These are phyloP conservation scores for Cephus nigrinus DNA, from an alignment of 2,888 invertebrate species.

Conservation along the genomic window DNA sequence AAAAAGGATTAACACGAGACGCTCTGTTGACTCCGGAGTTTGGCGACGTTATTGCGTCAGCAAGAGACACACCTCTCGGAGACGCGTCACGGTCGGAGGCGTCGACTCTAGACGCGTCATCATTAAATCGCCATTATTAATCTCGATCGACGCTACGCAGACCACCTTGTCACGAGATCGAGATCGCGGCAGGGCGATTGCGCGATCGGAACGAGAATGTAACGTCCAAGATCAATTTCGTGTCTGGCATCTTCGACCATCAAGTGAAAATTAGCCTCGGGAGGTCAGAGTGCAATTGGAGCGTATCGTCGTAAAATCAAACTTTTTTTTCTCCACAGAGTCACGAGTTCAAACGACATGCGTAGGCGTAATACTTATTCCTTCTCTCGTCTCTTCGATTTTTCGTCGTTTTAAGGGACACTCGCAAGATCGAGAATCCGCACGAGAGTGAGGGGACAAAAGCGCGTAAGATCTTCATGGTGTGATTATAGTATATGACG, in stretches of 20 bases:
- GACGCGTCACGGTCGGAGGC: slow-evolving; percentile 1
- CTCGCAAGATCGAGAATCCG: not conserved
- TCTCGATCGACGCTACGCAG: not conserved
- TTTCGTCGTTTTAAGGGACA: not conserved
- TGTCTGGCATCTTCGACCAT: not conserved
- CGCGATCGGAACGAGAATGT: not conserved
- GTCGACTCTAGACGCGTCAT: not conserved
- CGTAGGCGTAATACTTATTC: not conserved
- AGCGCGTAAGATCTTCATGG: not conserved
- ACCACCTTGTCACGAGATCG: not conserved
- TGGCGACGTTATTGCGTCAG: not conserved
- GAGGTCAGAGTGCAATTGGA: slow-evolving; percentile 2
- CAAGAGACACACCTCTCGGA: slow-evolving; percentile 4
- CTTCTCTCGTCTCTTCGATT: not conserved
- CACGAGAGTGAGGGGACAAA: not conserved
- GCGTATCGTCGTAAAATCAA: slow-evolving; percentile 2
- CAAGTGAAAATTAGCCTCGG: not conserved
- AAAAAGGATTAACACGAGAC: not conserved
- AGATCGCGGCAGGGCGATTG: not conserved
- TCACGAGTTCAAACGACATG: not conserved
- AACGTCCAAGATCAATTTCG: not conserved
- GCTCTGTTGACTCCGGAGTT: not conserved
- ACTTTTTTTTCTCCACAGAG: not conserved
- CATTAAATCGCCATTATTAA: slow-evolving; percentile 3
- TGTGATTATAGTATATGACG: not conserved